A percentile compares a stretch with the other conserved stretches of the same genome.
Evolutionary conservation across 2,888 invertebrate species (phyloP).

Genomic region (Helleia helle): DNA sequence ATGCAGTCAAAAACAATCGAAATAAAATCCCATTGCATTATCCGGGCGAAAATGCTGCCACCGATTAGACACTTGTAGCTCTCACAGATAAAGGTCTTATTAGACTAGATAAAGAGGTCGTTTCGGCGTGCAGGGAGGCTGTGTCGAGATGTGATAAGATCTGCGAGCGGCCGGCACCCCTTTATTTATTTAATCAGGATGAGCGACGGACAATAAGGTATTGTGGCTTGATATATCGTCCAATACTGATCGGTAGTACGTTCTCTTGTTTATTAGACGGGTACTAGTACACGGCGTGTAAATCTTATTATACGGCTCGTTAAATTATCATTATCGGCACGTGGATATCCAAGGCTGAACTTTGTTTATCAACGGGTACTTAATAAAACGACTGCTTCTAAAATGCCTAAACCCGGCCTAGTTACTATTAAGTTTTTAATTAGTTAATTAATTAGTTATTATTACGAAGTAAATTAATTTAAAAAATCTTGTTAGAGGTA

Average conservation of each 20-base stretch:
- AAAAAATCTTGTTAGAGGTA: no score
- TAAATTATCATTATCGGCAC: constrained; percentile 25
- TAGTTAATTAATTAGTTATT: no score
- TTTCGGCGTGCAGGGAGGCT: constrained; percentile 35
- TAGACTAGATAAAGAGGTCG: constrained; percentile 35
- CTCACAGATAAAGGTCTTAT: constrained; percentile 36
- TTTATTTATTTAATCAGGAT: constrained; percentile 68
- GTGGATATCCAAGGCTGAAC: no score
- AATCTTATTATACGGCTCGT: constrained; percentile 14
- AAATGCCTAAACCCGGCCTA: no score
- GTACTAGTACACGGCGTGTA: constrained; percentile 24
- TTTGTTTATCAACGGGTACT: no score
- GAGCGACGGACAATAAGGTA: constrained; percentile 71
- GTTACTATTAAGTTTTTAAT: no score
- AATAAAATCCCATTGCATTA: constrained; percentile 30
- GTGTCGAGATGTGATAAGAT: constrained; percentile 55
- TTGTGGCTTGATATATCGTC: constrained; percentile 67
- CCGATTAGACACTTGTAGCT: constrained; percentile 34
- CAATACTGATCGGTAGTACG: constrained; percentile 44
- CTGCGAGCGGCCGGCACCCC: constrained; percentile 62
- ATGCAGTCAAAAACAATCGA: constrained; percentile 28
- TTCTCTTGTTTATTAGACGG: constrained; percentile 33
- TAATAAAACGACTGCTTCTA: no score
- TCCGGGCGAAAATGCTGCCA: constrained; percentile 24
- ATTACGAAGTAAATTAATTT: no score